These are phyloP conservation scores for Bradysia coprophila DNA, from an alignment of 1,140 invertebrate genomes.

Conservation along the genomic window DNA sequence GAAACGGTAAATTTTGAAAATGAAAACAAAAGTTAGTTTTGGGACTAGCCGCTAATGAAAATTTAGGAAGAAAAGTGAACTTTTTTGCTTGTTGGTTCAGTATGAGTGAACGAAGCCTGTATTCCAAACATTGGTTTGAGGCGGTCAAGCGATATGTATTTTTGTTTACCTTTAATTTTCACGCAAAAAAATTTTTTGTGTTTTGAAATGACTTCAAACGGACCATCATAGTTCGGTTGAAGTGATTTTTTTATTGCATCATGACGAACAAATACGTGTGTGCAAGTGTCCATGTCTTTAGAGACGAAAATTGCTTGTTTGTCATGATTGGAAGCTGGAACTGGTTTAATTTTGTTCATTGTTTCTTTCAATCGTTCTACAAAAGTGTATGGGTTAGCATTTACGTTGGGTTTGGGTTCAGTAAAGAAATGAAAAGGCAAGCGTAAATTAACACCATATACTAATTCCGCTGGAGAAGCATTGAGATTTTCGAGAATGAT, in stretches of 20 bases:
- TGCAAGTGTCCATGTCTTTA: background rate
- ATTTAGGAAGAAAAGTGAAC: no score
- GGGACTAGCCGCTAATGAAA: no score
- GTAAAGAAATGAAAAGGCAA: conserved; percentile 8
- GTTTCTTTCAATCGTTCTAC: background rate
- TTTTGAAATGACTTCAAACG: background rate
- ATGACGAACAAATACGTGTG: background rate
- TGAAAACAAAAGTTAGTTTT: no score
- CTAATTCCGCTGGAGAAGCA: conserved; percentile 11
- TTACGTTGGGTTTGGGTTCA: background rate
- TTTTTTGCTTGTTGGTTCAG: no score
- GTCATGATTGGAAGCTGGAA: background rate
- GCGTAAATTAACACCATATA: conserved; percentile 13
- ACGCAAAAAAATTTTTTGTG: background rate
- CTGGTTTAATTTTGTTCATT: background rate
- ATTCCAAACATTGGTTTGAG: background rate
- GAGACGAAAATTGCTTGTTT: background rate
- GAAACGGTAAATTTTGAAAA: no score
- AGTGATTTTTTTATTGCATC: background rate
- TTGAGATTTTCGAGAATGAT: conserved; percentile 8
- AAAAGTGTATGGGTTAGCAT: background rate
- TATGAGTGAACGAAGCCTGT: no score
- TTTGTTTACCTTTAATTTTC: background rate
- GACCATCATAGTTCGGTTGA: background rate
- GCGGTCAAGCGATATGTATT: background rate